phyloP scores from a whole-genome alignment of 2,888 invertebrate species.

The Prenolepis imparis region DNA sequence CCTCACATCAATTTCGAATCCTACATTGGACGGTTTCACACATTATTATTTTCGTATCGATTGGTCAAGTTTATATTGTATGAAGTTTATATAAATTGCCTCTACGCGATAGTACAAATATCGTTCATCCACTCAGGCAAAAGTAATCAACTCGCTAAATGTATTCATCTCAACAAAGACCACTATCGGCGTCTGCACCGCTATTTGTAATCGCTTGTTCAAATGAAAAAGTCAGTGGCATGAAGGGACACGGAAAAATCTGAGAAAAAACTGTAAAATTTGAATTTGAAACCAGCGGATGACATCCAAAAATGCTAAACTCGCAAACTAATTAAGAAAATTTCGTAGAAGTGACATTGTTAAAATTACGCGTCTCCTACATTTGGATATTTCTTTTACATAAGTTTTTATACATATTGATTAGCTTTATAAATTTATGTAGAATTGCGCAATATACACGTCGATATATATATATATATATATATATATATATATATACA shows the following conservation, averaged over 20 bases:
- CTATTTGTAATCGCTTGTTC: slow-evolving; percentile 17
- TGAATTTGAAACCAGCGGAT: background rate
- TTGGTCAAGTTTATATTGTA: slow-evolving; percentile 31
- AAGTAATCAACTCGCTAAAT: slow-evolving; percentile 46
- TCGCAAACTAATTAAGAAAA: slow-evolving; percentile 47
- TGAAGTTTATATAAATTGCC: slow-evolving; percentile 46
- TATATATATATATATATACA: background rate
- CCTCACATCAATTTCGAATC: slow-evolving; percentile 15
- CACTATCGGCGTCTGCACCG: background rate
- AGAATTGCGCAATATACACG: background rate
- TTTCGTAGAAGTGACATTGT: background rate
- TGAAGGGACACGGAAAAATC: background rate
- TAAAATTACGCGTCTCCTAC: background rate
- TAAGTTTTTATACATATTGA: background rate
- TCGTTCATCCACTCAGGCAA: slow-evolving; percentile 28
- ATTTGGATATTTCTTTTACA: background rate
- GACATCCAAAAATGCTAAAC: slow-evolving; percentile 15
- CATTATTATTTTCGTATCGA: slow-evolving; percentile 42
- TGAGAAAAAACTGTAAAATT: background rate
- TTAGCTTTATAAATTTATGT: background rate
- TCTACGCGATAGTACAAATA: slow-evolving; percentile 23
- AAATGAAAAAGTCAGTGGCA: slow-evolving; percentile 2
- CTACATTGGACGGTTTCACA: slow-evolving; percentile 27
- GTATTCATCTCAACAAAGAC: slow-evolving; percentile 41
- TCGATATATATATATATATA: no score